Evolutionary conservation across 2,888 invertebrate species (phyloP).

Genomic region (Troides aeacus): DNA sequence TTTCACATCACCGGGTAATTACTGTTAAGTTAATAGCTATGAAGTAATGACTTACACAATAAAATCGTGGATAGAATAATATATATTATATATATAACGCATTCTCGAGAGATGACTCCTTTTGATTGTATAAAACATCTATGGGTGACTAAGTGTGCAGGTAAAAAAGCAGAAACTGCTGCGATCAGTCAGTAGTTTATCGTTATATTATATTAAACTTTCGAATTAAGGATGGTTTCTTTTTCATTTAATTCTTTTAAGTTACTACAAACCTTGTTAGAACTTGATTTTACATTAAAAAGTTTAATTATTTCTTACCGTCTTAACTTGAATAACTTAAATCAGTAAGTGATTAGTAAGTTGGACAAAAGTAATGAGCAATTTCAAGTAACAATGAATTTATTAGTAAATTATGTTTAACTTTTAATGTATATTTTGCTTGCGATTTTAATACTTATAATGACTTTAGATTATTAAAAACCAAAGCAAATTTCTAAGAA

Average conservation of each 20-base stretch:
- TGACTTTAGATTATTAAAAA: neutral
- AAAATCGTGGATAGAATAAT: neutral
- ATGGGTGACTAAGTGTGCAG: no score
- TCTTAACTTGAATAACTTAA: neutral
- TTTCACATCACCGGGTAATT: neutral
- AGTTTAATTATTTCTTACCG: neutral
- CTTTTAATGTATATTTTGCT: neutral
- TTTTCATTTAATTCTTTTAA: neutral
- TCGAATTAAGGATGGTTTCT: neutral
- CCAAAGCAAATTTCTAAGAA: no score
- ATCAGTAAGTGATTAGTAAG: neutral
- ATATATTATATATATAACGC: no score
- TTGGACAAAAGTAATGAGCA: neutral
- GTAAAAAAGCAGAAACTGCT: no score
- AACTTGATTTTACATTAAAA: neutral
- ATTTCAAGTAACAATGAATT: neutral
- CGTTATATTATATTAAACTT: neutral
- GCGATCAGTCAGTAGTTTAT: neutral
- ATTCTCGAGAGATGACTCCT: no score
- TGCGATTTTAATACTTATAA: neutral
- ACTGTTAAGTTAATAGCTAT: neutral
- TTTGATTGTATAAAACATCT: no score
- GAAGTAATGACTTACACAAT: neutral
- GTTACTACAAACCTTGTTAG: neutral
- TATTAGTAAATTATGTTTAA: no score